These are phyloP conservation scores for Melanostoma scalare DNA, from an alignment of 2,888 invertebrate species.

Conservation along the genomic window DNA sequence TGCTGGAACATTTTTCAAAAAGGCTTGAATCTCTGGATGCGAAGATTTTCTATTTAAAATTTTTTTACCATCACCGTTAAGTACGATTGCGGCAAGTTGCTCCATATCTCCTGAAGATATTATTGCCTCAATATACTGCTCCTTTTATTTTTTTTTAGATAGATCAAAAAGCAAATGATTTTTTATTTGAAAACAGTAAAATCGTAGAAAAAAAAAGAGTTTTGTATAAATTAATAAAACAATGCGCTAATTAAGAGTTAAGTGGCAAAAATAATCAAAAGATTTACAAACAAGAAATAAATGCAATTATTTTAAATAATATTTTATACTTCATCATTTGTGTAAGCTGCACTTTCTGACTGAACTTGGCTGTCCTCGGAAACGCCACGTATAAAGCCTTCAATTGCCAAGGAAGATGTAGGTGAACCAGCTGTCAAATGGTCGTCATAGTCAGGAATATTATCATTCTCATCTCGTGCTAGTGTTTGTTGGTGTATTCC, in stretches of 20 bases:
- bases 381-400: slow-evolving; percentile 81
- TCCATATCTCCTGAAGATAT: slow-evolving; percentile 92
- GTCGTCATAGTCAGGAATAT: slow-evolving; percentile 49
- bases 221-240: background rate
- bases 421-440: slow-evolving; percentile 76
- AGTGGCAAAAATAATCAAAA: slow-evolving; percentile 52
- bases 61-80: slow-evolving; percentile 93
- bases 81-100: slow-evolving; percentile 92
- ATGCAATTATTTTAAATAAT: slow-evolving; percentile 55
- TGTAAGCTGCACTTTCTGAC: slow-evolving; percentile 81
- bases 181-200: background rate
- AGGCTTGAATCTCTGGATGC: slow-evolving; percentile 92
- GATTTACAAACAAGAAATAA: slow-evolving; percentile 36
- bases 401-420: slow-evolving; percentile 80
- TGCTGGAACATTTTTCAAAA: slow-evolving; percentile 92
- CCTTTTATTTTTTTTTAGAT: slow-evolving; percentile 81
- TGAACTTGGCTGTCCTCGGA: slow-evolving; percentile 82
- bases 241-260: background rate
- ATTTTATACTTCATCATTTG: slow-evolving; percentile 78
- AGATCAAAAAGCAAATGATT: background rate
- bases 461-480: slow-evolving; percentile 72
- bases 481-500: slow-evolving; percentile 34
- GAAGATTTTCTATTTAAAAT: slow-evolving; percentile 87
- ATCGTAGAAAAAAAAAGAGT: slow-evolving; percentile 32
- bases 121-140: slow-evolving; percentile 86